phyloP scores from a whole-genome alignment of 1,140 invertebrate species.

The Drosophila sp. region DNA sequence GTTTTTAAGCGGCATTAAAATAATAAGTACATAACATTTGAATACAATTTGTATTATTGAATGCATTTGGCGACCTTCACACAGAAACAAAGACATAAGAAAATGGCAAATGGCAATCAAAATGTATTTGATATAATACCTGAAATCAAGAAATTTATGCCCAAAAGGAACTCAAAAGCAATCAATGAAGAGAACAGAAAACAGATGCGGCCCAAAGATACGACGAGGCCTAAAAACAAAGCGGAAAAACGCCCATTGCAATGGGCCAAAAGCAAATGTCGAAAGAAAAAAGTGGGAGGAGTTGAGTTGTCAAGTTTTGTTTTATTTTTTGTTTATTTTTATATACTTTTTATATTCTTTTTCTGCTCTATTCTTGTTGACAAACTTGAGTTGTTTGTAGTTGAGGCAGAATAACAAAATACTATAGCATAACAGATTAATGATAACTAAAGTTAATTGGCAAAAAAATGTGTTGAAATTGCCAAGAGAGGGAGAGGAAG shows the following conservation, averaged over 20 bases:
- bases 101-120: slow-evolving; percentile 34
- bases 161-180: slow-evolving; percentile 20
- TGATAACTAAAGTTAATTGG: slow-evolving; percentile 57
- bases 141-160: slow-evolving; percentile 38
- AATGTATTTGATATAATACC: slow-evolving; percentile 22
- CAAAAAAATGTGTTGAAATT: slow-evolving; percentile 39
- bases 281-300: background rate
- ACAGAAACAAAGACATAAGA: slow-evolving; percentile 1
- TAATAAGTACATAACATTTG: slow-evolving; percentile 18
- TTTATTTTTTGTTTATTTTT: background rate
- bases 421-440: slow-evolving; percentile 46
- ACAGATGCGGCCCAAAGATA: slow-evolving; percentile 29
- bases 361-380: slow-evolving; percentile 12
- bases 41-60: slow-evolving; percentile 2
- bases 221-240: slow-evolving; percentile 18
- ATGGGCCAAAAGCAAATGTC: slow-evolving; percentile 17
- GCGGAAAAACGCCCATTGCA: slow-evolving; percentile 11
- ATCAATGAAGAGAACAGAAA: slow-evolving; percentile 36
- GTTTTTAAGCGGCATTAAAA: slow-evolving; percentile 1
- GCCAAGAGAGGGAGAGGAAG: background rate
- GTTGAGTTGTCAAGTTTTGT: slow-evolving; percentile 22
- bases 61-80: slow-evolving; percentile 5
- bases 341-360: background rate
- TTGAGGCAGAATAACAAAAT: slow-evolving; percentile 9
- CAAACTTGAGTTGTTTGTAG: slow-evolving; percentile 5